These are phyloP conservation scores for Leptarthrus brevirostris DNA, from an alignment of 2,888 invertebrate species.

Conservation along the genomic window DNA sequence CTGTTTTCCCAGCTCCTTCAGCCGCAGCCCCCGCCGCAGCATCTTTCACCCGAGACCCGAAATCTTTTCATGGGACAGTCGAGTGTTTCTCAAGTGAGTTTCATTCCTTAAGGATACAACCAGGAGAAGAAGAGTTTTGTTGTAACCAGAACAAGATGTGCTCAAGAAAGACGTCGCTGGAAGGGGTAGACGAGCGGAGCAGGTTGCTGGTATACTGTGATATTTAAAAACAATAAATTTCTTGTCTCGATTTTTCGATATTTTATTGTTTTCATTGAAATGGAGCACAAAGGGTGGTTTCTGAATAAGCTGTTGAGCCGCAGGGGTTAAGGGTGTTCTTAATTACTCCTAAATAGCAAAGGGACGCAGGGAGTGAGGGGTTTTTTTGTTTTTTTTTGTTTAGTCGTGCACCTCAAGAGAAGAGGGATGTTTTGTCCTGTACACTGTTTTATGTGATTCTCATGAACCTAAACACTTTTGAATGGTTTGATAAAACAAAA, in stretches of 20 bases:
- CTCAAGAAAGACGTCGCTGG: too few relatives aligned
- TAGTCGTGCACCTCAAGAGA: not conserved
- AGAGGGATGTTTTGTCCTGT: slow-evolving; percentile 3
- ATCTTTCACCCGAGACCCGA: not conserved
- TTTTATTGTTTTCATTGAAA: slow-evolving; percentile 44
- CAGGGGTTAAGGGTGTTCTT: slow-evolving; percentile 47
- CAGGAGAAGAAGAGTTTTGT: slow-evolving; percentile 1
- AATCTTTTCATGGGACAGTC: not conserved
- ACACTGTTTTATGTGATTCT: slow-evolving; percentile 26
- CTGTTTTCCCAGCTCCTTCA: not conserved
- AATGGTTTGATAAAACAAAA: not conserved
- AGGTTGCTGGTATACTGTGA: not conserved
- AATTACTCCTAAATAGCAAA: slow-evolving; percentile 37
- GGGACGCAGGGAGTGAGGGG: not conserved
- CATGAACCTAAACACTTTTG: slow-evolving; percentile 31
- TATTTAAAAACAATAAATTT: slow-evolving; percentile 51
- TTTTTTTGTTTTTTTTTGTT: not conserved
- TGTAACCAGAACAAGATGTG: not conserved
- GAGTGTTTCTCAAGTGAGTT: not conserved
- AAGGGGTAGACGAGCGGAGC: too few relatives aligned
- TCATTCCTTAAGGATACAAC: not conserved
- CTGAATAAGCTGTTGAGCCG: slow-evolving; percentile 25
- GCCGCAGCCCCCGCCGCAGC: not conserved
- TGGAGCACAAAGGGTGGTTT: not conserved
- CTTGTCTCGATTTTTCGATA: slow-evolving; percentile 48